These are phyloP conservation scores for Rhinogobio ventralis DNA, from an alignment of 2,797 vertebrate genomes.

Conservation along the genomic window DNA sequence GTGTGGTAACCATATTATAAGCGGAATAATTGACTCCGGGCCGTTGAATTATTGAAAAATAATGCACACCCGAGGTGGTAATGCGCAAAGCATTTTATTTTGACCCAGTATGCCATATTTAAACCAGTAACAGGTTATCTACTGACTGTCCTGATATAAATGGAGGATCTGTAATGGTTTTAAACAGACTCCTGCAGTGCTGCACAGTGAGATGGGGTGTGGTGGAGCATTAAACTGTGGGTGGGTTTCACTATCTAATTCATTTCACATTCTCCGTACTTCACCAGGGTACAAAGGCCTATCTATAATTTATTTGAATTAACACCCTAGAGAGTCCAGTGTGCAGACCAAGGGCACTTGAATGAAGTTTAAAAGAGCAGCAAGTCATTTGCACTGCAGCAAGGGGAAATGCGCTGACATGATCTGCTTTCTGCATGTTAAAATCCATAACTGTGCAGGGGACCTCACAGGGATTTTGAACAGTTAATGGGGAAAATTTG, in stretches of 20 bases:
- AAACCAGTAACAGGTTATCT: background rate
- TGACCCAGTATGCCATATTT: conserved; percentile 5
- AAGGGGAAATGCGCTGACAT: background rate
- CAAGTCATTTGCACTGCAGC: conserved; percentile 13
- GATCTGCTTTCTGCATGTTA: conserved; percentile 26
- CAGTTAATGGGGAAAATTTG: background rate
- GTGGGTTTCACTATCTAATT: background rate
- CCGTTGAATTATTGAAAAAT: too few species aligned
- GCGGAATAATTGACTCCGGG: too few species aligned
- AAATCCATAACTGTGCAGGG: background rate
- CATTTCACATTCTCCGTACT: conserved; percentile 11
- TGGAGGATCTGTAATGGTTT: background rate
- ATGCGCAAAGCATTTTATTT: background rate
- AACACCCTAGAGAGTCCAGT: conserved; percentile 19
- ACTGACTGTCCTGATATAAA: background rate
- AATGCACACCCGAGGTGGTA: too few species aligned
- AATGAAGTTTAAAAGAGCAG: conserved; percentile 37
- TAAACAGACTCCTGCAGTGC: background rate
- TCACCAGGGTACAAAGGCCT: conserved; percentile 14
- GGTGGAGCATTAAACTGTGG: background rate
- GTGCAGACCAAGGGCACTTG: conserved; percentile 9
- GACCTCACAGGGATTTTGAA: conserved; percentile 19
- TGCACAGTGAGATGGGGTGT: background rate
- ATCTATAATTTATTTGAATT: conserved; percentile 41
- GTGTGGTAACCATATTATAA: too few species aligned